A percentile compares a stretch with the other conserved stretches of the same genome.
Conservation (phyloP, 35 echinoderm and acorn worm species). For the Lytechinus pictus region DNA sequence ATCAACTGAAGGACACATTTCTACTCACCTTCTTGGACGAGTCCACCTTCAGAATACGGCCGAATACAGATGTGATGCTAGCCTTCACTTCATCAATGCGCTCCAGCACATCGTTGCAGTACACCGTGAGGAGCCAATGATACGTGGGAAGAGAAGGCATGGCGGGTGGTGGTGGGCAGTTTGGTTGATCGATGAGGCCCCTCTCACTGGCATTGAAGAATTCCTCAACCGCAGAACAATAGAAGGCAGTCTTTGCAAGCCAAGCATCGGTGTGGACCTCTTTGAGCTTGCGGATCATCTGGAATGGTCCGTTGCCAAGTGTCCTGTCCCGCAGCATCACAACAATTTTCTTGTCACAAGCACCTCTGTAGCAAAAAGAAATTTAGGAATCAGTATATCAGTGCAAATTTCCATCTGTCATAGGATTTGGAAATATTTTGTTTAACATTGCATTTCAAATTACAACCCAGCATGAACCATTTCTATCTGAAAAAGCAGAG, state of each 20-base stretch:
- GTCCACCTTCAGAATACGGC: constrained; percentile 60
- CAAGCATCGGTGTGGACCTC: constrained; percentile 67
- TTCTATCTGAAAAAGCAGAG: neutral
- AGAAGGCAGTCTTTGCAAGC: constrained; percentile 26
- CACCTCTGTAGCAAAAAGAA: constrained; percentile 15
- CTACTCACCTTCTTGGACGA: constrained; percentile 64
- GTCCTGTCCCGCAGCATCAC: constrained; percentile 37
- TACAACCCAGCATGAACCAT: neutral
- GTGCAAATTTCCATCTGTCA: neutral
- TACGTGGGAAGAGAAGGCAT: constrained; percentile 37
- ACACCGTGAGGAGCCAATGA: constrained; percentile 63
- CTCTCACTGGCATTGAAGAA: no score
- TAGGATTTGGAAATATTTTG: neutral
- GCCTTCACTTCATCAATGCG: constrained; percentile 51
- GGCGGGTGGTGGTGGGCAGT: neutral
- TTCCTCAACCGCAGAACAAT: neutral
- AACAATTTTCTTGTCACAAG: constrained; percentile 59
- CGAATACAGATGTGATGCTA: constrained; percentile 58
- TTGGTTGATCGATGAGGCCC: neutral
- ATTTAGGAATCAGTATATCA: neutral
- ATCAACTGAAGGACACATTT: no score
- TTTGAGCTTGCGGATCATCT: constrained; percentile 32
- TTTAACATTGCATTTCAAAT: no score
- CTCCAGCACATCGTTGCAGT: constrained; percentile 60
- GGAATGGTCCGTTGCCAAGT: constrained; percentile 47